Conservation (phyloP, 53 echinoderm and acorn worm species). For the Zoroaster sp. region DNA sequence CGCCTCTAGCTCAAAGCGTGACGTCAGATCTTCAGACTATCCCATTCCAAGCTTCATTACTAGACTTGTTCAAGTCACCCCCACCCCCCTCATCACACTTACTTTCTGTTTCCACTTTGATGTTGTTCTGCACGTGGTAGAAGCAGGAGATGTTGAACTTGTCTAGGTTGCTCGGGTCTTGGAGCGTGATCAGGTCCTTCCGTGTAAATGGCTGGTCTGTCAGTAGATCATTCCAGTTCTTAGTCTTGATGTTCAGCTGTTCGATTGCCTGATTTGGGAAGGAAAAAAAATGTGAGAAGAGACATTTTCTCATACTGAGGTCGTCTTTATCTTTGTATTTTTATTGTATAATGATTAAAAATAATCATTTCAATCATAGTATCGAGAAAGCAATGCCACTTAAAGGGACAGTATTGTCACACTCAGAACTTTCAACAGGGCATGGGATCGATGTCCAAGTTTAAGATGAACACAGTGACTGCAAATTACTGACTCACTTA, state of each 20-base stretch:
- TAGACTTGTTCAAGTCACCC: no score
- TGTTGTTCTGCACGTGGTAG: slow-evolving; percentile 94
- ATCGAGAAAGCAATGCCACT: no score
- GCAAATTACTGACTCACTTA: no score
- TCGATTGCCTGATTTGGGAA: slow-evolving; percentile 76
- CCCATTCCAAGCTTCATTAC: neutral
- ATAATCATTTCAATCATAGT: no score
- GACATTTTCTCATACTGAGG: neutral
- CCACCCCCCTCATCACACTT: slow-evolving; percentile 70
- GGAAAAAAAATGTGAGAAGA: neutral
- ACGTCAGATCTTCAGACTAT: no score
- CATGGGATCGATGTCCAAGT: no score
- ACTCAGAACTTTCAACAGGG: no score
- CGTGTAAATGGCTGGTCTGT: slow-evolving; percentile 82
- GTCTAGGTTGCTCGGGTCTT: slow-evolving; percentile 90
- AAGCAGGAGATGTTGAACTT: slow-evolving; percentile 94
- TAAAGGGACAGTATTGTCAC: no score
- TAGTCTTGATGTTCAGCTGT: slow-evolving; percentile 91
- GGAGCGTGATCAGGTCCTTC: slow-evolving; percentile 84
- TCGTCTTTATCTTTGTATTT: no score
- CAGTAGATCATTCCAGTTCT: slow-evolving; percentile 93
- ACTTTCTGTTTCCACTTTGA: slow-evolving; percentile 89
- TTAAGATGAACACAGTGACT: no score
- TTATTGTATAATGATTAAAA: no score
- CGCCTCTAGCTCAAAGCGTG: no score